phyloP scores from a whole-genome alignment of 2,113 vertebrate species.

The Montifringilla adamsi region DNA sequence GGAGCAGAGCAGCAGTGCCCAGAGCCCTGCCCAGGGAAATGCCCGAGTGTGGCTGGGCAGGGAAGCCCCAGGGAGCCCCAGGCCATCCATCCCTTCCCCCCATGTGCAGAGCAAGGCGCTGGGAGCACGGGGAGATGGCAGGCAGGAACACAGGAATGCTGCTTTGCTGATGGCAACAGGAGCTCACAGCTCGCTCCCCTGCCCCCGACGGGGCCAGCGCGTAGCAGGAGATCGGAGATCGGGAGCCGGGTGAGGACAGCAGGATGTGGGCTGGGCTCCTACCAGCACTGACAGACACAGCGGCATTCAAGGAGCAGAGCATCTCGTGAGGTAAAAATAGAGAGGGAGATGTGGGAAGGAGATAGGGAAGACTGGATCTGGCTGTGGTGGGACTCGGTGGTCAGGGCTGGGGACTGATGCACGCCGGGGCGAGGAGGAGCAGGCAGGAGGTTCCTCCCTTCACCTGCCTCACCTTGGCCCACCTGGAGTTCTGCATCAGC shows the following conservation, averaged over 20 bases:
- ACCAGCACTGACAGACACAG: background rate
- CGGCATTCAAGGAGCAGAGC: background rate
- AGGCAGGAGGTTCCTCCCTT: background rate
- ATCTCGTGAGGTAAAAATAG: background rate
- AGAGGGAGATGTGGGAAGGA: background rate
- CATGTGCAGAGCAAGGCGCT: background rate
- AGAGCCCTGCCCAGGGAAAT: rapidly evolving
- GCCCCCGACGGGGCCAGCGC: background rate
- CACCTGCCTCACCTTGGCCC: background rate
- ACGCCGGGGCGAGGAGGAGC: background rate
- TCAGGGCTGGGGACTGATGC: background rate
- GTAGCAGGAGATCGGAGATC: background rate
- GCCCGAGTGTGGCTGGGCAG: background rate
- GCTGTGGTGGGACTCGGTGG: background rate
- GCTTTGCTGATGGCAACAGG: background rate
- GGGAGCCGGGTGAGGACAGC: background rate
- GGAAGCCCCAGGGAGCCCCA: background rate
- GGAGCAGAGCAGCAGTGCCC: rapidly evolving
- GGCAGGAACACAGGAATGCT: background rate
- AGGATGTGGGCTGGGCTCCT: background rate
- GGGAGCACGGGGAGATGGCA: background rate
- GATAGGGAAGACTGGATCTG: background rate
- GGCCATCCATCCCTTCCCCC: too few species aligned
- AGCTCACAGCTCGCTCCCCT: background rate
- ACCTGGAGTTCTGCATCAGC: background rate